phyloP scores from a whole-genome alignment of 2,113 vertebrate genomes.

The Chaetura pelagica region DNA sequence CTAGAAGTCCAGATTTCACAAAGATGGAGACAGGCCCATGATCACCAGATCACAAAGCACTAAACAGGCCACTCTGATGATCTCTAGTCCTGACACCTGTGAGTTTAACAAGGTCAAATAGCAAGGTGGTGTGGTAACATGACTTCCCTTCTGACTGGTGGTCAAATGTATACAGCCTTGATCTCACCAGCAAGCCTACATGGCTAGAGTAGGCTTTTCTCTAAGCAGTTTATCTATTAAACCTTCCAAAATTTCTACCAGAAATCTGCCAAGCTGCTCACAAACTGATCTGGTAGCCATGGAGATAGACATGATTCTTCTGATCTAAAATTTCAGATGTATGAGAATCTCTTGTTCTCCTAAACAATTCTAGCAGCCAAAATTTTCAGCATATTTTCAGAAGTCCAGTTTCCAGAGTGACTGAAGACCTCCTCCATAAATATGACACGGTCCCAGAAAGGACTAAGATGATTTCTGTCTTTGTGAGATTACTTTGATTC shows the following conservation, averaged over 20 bases:
- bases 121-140: not conserved
- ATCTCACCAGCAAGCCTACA: not conserved
- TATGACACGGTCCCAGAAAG: not conserved
- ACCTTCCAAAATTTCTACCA: slow-evolving; percentile 28
- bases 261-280: slow-evolving; percentile 13
- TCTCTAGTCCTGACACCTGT: not conserved
- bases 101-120: not conserved
- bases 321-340: slow-evolving; percentile 50
- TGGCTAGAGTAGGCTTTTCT: not conserved
- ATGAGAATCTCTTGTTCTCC: slow-evolving; percentile 42
- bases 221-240: not conserved
- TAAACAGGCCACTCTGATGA: not conserved
- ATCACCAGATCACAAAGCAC: not conserved
- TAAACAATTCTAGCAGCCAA: slow-evolving; percentile 11
- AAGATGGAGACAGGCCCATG: not conserved
- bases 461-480: not conserved
- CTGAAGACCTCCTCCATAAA: not conserved
- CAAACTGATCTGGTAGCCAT: slow-evolving; percentile 53
- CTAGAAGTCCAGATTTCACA: not conserved
- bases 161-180: not conserved
- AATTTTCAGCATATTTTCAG: not conserved
- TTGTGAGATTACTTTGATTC: not conserved
- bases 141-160: not conserved
- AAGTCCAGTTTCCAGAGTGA: not conserved
- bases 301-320: slow-evolving; percentile 31